Conservation (phyloP, 1,140 invertebrate genomes). For the Marisa cornuarietis region DNA sequence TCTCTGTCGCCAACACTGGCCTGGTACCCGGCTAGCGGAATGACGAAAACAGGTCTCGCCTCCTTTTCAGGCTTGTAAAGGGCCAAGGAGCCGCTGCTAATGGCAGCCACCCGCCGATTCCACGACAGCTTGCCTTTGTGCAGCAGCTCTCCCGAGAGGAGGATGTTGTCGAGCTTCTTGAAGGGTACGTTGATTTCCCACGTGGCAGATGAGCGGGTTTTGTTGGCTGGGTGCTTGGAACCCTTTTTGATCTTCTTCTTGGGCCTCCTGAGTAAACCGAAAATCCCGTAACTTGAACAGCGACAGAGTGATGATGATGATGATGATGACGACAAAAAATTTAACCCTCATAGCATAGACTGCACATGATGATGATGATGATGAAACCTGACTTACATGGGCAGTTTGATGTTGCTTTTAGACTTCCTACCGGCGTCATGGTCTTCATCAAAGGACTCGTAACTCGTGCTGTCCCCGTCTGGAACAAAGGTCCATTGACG, state of each 20-base stretch:
- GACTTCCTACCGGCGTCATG: slow-evolving; percentile 28
- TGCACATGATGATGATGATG: background rate
- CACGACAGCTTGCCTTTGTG: slow-evolving; percentile 50
- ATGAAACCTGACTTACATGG: slow-evolving; percentile 38
- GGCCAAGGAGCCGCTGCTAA: slow-evolving; percentile 43
- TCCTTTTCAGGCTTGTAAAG: slow-evolving; percentile 53
- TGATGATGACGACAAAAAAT: background rate
- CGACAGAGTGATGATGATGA: background rate
- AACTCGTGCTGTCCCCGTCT: slow-evolving; percentile 52
- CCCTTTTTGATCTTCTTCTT: slow-evolving; percentile 40
- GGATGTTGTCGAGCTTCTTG: slow-evolving; percentile 41
- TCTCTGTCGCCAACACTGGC: slow-evolving; percentile 36
- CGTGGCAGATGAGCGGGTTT: slow-evolving; percentile 41
- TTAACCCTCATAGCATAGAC: no score
- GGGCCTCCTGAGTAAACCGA: slow-evolving; percentile 30
- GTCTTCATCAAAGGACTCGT: slow-evolving; percentile 49
- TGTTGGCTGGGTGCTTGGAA: slow-evolving; percentile 20
- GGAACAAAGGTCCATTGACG: slow-evolving; percentile 2
- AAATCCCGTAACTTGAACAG: no score
- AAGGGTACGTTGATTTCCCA: slow-evolving; percentile 48
- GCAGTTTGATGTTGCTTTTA: slow-evolving; percentile 47
- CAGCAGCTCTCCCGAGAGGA: slow-evolving; percentile 46
- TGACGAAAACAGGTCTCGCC: slow-evolving; percentile 38
- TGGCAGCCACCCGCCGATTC: slow-evolving; percentile 43
- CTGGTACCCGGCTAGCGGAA: slow-evolving; percentile 44